Percentiles rank a stretch among this genome's conserved stretches.
Conservation (phyloP, 2,797 vertebrate genomes). For the Ctenopoma kingsleyae region DNA sequence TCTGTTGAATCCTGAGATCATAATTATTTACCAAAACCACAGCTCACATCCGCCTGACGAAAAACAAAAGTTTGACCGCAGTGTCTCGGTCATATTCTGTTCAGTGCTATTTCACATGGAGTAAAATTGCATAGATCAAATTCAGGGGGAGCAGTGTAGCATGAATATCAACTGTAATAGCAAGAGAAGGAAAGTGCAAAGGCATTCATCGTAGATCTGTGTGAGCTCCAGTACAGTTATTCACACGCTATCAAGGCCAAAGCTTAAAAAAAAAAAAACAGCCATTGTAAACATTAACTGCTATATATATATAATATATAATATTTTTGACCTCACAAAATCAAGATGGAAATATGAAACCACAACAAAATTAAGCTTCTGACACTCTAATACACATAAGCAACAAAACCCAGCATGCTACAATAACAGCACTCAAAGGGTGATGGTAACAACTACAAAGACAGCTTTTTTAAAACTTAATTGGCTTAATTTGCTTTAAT, state of each 20-base stretch:
- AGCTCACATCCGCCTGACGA: slow-evolving; percentile 46
- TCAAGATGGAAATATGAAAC: slow-evolving; percentile 23
- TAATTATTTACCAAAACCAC: slow-evolving; percentile 74
- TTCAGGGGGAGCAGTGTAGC: slow-evolving; percentile 64
- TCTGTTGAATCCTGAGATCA: slow-evolving; percentile 54
- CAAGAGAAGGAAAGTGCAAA: slow-evolving; percentile 59
- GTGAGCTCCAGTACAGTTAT: slow-evolving; percentile 48
- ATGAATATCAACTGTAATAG: slow-evolving; percentile 75
- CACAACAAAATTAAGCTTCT: slow-evolving; percentile 13
- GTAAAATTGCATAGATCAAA: slow-evolving; percentile 67
- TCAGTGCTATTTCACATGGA: slow-evolving; percentile 69
- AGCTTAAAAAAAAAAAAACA: slow-evolving; percentile 60
- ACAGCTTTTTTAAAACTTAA: neutral
- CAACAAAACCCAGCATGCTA: slow-evolving; percentile 20
- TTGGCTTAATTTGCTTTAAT: neutral
- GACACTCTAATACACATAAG: slow-evolving; percentile 42
- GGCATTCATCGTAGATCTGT: slow-evolving; percentile 44
- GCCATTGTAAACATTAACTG: slow-evolving; percentile 5
- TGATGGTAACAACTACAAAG: neutral
- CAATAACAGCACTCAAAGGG: neutral
- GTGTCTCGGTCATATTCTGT: slow-evolving; percentile 65
- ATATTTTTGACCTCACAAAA: slow-evolving; percentile 47
- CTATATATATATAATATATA: too few species aligned
- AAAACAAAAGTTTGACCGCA: slow-evolving; percentile 66
- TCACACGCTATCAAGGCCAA: slow-evolving; percentile 34